Conservation (phyloP, 2,113 vertebrate species). For the Clupea harengus region DNA sequence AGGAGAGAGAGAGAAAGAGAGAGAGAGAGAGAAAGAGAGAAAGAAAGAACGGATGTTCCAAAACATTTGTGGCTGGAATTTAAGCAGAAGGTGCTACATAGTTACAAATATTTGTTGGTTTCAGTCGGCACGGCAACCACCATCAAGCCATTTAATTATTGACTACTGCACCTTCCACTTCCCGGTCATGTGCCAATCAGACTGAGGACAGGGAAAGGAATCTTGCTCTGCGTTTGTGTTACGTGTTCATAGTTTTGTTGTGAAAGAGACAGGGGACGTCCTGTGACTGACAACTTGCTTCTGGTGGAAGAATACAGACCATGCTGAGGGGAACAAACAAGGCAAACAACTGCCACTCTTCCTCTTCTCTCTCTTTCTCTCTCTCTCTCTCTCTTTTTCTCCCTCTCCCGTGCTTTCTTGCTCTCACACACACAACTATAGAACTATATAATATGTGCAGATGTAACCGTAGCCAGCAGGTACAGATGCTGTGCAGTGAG, state of each 20-base stretch:
- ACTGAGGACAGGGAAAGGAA: background rate
- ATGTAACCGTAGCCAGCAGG: no score
- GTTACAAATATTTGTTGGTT: constrained; percentile 92
- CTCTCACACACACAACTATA: no score
- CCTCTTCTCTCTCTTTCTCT: constrained; percentile 6
- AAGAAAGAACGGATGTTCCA: constrained; percentile 75
- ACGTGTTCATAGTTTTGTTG: background rate
- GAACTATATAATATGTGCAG: no score
- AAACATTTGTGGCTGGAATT: constrained; percentile 84
- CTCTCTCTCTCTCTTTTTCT: background rate
- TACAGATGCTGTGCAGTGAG: no score
- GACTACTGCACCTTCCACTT: constrained; percentile 59
- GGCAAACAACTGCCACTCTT: constrained; percentile 51
- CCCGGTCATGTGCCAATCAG: background rate
- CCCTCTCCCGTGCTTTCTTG: no score
- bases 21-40: constrained; percentile 49
- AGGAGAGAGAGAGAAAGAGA: background rate
- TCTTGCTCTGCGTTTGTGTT: background rate
- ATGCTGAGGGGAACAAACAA: constrained; percentile 25
- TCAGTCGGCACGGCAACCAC: constrained; percentile 77
- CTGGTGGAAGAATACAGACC: constrained; percentile 35
- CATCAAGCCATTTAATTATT: constrained; percentile 69
- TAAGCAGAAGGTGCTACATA: constrained; percentile 86
- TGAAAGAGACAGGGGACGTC: constrained; percentile 13
- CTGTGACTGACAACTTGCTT: constrained; percentile 31